Evolutionary conservation across 2,888 invertebrate genomes (phyloP).

Genomic region (Zeuzera pyrina): DNA sequence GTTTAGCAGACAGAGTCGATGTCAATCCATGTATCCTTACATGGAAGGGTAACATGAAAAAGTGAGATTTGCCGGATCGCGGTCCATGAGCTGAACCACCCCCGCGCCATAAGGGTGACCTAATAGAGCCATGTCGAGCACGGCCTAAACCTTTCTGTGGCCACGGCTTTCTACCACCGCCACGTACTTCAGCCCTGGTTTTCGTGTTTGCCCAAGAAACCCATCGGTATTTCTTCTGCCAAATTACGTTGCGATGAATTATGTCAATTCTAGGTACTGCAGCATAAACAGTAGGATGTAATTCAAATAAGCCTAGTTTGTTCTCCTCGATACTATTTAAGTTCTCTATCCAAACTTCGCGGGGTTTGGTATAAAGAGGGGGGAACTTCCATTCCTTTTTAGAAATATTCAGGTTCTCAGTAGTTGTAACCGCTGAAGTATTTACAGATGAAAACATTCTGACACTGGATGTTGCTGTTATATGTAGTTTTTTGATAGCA

Average conservation of each 20-base stretch:
- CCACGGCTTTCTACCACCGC: conserved; percentile 96
- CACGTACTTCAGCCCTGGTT: conserved; percentile 87
- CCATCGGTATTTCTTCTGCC: conserved; percentile 88
- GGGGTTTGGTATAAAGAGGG: conserved; percentile 72
- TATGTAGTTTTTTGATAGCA: conserved; percentile 46
- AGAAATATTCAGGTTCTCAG: conserved; percentile 30
- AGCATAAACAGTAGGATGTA: conserved; percentile 93
- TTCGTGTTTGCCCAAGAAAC: conserved; percentile 87
- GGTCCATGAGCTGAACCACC: conserved; percentile 94
- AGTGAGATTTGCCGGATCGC: conserved; percentile 90
- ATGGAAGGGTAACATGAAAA: conserved; percentile 92
- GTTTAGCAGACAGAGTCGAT: conserved; percentile 88
- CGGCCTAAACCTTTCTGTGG: conserved; percentile 95
- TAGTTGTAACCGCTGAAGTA: conserved; percentile 20
- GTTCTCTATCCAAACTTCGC: conserved; percentile 92
- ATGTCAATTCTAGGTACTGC: conserved; percentile 88
- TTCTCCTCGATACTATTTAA: conserved; percentile 81
- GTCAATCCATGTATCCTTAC: conserved; percentile 85
- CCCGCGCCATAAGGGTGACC: conserved; percentile 88
- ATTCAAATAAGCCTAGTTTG: conserved; percentile 86
- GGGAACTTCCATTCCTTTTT: conserved; percentile 64
- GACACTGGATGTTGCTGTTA: conserved; percentile 35
- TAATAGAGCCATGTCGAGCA: conserved; percentile 93
- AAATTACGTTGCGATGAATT: conserved; percentile 86
- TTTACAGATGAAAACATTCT: conserved; percentile 35